phyloP scores from a whole-genome alignment of 92 coral and sea anemone genomes.

The Epizoanthus stellaris region DNA sequence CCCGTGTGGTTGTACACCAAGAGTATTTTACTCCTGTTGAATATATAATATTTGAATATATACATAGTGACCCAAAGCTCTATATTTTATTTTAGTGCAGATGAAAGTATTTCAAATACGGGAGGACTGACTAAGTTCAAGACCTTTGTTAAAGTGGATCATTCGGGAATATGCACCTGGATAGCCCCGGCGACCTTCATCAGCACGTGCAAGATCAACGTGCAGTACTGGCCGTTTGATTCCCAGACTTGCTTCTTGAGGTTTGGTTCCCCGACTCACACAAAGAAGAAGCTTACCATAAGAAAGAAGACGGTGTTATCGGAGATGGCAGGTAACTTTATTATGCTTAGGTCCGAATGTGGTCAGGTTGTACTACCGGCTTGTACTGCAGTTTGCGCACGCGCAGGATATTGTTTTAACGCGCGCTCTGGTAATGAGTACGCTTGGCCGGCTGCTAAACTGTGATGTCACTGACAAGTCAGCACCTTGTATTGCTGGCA shows the following conservation, averaged over 20 bases:
- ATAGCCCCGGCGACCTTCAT: conserved; percentile 69
- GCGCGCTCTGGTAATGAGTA: too few relatives aligned
- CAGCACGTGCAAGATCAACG: conserved; percentile 62
- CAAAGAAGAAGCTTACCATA: conserved; percentile 43
- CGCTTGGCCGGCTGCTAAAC: too few relatives aligned
- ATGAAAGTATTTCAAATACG: conserved; percentile 46
- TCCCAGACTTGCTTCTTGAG: conserved; percentile 59
- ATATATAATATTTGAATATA: background rate
- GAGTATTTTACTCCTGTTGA: too few relatives aligned
- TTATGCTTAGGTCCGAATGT: too few relatives aligned
- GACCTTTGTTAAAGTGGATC: conserved; percentile 46
- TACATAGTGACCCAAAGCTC: background rate
- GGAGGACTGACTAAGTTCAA: conserved; percentile 64
- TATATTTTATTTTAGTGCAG: conserved; percentile 52
- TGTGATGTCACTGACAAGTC: too few relatives aligned
- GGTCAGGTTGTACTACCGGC: background rate
- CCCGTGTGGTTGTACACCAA: too few relatives aligned
- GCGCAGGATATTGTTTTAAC: too few relatives aligned
- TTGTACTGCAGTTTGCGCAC: background rate
- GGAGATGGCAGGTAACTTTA: background rate
- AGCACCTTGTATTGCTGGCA: too few relatives aligned
- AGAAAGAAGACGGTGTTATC: conserved; percentile 3
- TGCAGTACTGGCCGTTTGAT: conserved; percentile 73
- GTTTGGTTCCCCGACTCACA: conserved; percentile 65
- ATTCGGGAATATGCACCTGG: conserved; percentile 57